phyloP scores from a whole-genome alignment of 2,888 invertebrate species.

The Lissonota sp. region DNA sequence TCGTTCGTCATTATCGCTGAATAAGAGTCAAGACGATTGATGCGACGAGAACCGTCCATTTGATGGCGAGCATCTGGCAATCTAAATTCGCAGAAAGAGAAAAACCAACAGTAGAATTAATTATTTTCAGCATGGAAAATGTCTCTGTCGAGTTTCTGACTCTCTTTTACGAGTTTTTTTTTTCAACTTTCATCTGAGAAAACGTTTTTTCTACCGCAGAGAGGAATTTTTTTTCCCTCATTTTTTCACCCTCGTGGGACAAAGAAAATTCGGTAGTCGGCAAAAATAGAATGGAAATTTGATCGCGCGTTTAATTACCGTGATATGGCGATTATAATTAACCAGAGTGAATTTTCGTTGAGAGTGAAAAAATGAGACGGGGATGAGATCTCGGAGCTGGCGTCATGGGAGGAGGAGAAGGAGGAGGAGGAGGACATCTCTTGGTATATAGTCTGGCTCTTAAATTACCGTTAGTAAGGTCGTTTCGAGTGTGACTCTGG shows the following conservation, averaged over 20 bases:
- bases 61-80: slow-evolving; percentile 51
- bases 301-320: neutral
- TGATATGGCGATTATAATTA: neutral
- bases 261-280: too few relatives aligned
- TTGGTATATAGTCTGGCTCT: slow-evolving; percentile 27
- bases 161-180: too few relatives aligned
- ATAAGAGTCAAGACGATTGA: slow-evolving; percentile 51
- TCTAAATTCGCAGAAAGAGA: slow-evolving; percentile 43
- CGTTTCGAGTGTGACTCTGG: slow-evolving; percentile 78
- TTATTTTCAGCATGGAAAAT: neutral
- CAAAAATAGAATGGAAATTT: too few relatives aligned
- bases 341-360: slow-evolving; percentile 1
- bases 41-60: slow-evolving; percentile 40
- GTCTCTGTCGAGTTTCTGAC: too few relatives aligned
- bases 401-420: slow-evolving; percentile 9
- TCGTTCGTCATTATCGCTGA: slow-evolving; percentile 58
- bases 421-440: slow-evolving; percentile 13
- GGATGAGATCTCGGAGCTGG: neutral
- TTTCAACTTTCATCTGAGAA: too few relatives aligned
- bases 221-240: too few relatives aligned
- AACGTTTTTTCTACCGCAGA: too few relatives aligned
- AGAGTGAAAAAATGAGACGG: neutral
- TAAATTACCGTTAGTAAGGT: slow-evolving; percentile 67
- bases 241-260: too few relatives aligned
- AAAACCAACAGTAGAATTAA: neutral